Base-by-base conservation (phyloP, 2,888 invertebrate species). In the Carcina quercana region DNA sequence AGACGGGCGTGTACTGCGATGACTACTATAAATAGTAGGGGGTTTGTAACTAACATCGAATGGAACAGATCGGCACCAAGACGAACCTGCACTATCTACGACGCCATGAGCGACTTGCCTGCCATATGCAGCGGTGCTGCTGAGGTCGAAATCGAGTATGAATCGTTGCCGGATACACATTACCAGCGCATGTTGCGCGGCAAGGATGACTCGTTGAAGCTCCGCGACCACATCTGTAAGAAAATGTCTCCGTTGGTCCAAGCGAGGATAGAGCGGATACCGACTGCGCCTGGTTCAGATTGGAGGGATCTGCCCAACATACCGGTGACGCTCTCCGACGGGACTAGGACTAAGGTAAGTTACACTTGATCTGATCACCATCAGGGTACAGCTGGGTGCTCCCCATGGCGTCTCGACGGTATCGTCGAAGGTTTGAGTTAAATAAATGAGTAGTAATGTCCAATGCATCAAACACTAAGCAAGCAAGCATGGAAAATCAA, bases 231-330 rank as follows among this genome's bases (percentile, higher is more conserved):
- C 53, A 87, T 94, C 37, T 94, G 93, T 59, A 95, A 94, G 61
- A 91, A 93, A 52, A 92, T 94, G 92, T 89, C 90, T 17, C 87
- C 92, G 1, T 66, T 95, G 17, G 91, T 94, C 1, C 91, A 89
- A 63, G 92, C 92, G 0, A 85, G 95, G 32, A 93, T 95, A 56
- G 73, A 86, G 13, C 86, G 92, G 40, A 89, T 95, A 34, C 95
- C 95, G 1, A 86, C 88, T 1, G 79, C 84, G 2, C 87, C 89
- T 0, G 94, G 93, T 1, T 89, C 93, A 0, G 95, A 95, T 63
- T 95, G 95, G 95, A 82, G 95, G 24, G 93, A 94, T 65, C 74
- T 95, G 14, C 95, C 95, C 1, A 95, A 95, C 56, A 86, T 91
- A 37, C 86, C 86, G 2, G 86, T 93, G 0, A 68, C 86, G 17